These are phyloP conservation scores for Eufriesea mexicana DNA, from an alignment of 1,140 invertebrate genomes.

Conservation along the genomic window DNA sequence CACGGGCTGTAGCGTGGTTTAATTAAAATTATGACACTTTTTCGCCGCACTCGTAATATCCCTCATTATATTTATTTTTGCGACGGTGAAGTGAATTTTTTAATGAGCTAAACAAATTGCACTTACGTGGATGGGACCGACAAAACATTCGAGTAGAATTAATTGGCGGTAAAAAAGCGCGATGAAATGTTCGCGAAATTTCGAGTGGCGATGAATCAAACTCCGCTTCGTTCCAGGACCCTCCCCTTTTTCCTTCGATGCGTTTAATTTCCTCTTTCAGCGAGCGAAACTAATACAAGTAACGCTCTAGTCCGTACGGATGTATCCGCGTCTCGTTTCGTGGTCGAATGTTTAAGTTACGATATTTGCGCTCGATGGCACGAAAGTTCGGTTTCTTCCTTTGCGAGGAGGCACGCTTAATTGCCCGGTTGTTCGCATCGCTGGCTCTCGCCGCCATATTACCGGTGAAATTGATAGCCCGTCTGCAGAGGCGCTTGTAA, in stretches of 20 bases:
- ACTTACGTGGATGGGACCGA: neutral
- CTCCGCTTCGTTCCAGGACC: no score
- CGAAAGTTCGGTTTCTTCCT: slow-evolving; percentile 30
- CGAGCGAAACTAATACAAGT: neutral
- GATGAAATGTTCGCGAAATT: slow-evolving; percentile 1
- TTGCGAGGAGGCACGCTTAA: slow-evolving; percentile 44
- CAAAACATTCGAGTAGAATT: slow-evolving; percentile 16
- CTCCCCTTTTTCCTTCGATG: neutral
- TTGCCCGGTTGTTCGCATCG: slow-evolving; percentile 59
- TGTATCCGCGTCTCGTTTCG: neutral
- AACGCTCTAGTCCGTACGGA: no score
- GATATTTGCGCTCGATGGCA: slow-evolving; percentile 3
- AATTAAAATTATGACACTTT: slow-evolving; percentile 20
- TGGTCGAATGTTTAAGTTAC: neutral
- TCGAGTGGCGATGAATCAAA: neutral
- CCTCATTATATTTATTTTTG: slow-evolving; percentile 22
- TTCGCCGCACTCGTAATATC: neutral
- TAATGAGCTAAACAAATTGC: slow-evolving; percentile 20
- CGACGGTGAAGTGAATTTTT: slow-evolving; percentile 6
- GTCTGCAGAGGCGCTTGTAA: slow-evolving; percentile 45
- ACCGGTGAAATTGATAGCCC: slow-evolving; percentile 59
- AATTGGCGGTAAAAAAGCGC: slow-evolving; percentile 4
- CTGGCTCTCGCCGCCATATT: slow-evolving; percentile 54
- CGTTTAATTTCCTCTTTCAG: neutral
- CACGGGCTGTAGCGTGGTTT: neutral